Base-by-base conservation (phyloP, 1,140 invertebrate species). In the Heliothis subflexa region DNA sequence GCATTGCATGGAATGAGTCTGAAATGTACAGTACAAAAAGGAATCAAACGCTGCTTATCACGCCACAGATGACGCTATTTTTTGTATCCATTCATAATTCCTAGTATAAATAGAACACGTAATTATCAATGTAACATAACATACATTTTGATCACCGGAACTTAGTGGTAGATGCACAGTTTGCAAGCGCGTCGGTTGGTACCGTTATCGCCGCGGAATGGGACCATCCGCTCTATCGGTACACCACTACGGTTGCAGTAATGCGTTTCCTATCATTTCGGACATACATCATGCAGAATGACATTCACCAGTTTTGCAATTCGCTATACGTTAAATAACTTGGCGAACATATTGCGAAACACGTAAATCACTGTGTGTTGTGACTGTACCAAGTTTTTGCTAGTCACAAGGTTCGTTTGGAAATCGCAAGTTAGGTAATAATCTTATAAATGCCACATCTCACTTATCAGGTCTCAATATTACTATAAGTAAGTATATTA, bases 181-280 rank as follows among this genome's bases (percentile, higher is more conserved):
- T 89, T 76, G 85, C 87, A 66, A 86, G 85, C 82, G 85, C 82
- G 83, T 82, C 82, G 78, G 73, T 78, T 28, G 74, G 72, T 89
- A 88, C 90, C 90, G 91, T 93, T 93, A 93, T 59, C 72, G 72
- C 21, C 18, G 71, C 77, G 91, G 89, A 93, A 93, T 92, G 91
- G 86, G 91, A 90, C 86, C 90, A 86, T 88, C 88, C 89, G 90
- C 73, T 93, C 85, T 90, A 89, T 88, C 86, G 87, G 82, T 87
- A 87, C 80, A 86, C 68, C 80, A 64, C 81, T 81, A 79, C 74
- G 78, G 77, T 57, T 50, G 68, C 62, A 80, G 45, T 72, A 79
- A 73, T 81, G 59, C 72, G 52, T 70, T 68, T 83, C 33, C 75
- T 66, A 78, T 79, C 70, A 76, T 77, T 83, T 79, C 47, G 68